Conservation (phyloP, 2,888 invertebrate genomes). For the Azorinus chamasolen region DNA sequence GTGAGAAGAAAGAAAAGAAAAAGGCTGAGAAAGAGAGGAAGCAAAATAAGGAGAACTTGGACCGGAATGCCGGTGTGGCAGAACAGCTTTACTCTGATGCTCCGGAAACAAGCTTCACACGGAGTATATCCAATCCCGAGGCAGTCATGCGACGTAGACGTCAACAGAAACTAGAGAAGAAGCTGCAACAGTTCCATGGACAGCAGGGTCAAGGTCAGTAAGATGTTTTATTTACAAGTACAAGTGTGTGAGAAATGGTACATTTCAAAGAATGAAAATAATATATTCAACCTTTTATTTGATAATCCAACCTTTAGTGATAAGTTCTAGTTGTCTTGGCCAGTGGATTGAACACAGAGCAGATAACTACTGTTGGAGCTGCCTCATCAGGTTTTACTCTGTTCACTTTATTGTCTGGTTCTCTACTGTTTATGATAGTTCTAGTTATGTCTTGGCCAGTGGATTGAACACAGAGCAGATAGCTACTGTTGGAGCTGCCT, state of each 20-base stretch:
- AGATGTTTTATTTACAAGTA: not conserved
- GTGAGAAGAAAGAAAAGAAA: constrained; percentile 99
- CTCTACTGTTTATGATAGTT: no score
- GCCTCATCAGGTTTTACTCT: no score
- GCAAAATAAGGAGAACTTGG: constrained; percentile 74
- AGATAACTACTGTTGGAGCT: no score
- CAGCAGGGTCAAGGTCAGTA: constrained; percentile 91
- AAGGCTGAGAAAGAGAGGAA: constrained; percentile 89
- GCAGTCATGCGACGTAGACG: constrained; percentile 99
- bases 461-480: no score
- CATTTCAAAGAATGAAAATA: not conserved
- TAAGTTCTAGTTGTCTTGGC: not conserved
- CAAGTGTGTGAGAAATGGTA: not conserved
- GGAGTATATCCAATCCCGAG: constrained; percentile 99
- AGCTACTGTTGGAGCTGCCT: no score
- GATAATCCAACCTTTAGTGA: not conserved
- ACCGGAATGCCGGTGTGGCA: constrained; percentile 77
- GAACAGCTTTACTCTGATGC: constrained; percentile 90
- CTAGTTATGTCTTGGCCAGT: no score
- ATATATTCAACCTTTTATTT: no score
- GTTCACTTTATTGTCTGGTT: no score
- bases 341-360: no score
- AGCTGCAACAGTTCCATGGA: constrained; percentile 97
- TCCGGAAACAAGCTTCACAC: constrained; percentile 98
- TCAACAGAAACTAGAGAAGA: constrained; percentile 98